Evolutionary conservation across 2,113 vertebrate genomes (phyloP).

Genomic region (Azemiops feae): DNA sequence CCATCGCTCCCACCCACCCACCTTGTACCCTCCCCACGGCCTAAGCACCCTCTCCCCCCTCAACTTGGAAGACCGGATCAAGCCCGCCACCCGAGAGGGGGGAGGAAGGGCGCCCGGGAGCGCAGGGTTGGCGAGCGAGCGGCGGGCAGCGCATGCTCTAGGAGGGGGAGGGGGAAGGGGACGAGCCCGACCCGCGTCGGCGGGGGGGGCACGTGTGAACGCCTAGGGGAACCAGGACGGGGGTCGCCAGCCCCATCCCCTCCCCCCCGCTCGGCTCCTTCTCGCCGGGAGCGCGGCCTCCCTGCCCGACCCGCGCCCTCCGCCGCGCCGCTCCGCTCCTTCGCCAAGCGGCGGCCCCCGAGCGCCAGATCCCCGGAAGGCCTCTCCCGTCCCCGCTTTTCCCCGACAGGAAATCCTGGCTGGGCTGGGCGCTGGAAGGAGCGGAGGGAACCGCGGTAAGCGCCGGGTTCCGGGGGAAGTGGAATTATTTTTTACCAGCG

Average conservation of each 20-base stretch:
- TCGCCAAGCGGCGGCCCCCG: constrained; percentile 48
- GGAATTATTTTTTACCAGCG: constrained; percentile 84
- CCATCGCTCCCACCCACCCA: too few species aligned
- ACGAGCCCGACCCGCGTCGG: not conserved
- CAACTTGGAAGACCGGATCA: not conserved
- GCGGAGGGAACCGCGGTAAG: constrained; percentile 49
- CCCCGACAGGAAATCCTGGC: constrained; percentile 81
- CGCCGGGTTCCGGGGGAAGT: constrained; percentile 85
- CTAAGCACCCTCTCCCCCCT: not conserved
- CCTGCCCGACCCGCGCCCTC: not conserved
- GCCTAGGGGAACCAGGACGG: not conserved
- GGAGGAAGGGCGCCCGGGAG: not conserved
- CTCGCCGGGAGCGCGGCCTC: not conserved
- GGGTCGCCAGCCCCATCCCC: not conserved
- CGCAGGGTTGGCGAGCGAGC: not conserved
- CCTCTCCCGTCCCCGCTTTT: constrained; percentile 54
- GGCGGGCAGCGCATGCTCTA: not conserved
- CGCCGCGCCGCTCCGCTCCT: constrained; percentile 12
- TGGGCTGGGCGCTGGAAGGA: constrained; percentile 64
- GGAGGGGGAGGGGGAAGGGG: not conserved
- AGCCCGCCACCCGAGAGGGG: not conserved
- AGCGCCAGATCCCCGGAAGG: constrained; percentile 72
- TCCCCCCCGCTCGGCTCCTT: not conserved
- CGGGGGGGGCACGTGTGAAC: not conserved
- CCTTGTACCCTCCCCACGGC: not conserved